phyloP scores from a whole-genome alignment of 2,113 vertebrate genomes.

The Promerops cafer region DNA sequence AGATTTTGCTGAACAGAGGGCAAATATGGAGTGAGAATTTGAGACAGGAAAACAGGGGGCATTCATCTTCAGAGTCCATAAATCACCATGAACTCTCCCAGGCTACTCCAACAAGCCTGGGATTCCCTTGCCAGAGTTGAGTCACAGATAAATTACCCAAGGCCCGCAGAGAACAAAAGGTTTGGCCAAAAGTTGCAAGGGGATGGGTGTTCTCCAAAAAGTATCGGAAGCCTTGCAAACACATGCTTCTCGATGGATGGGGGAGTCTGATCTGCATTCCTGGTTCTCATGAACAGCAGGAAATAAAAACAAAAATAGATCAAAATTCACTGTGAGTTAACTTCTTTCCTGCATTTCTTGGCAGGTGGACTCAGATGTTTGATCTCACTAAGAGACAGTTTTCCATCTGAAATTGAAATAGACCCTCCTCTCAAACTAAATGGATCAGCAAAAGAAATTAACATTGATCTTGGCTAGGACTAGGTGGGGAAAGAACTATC shows the following conservation, averaged over 20 bases:
- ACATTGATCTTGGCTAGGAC: background rate
- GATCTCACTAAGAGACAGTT: background rate
- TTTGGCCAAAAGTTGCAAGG: conserved; percentile 8
- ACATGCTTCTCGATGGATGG: background rate
- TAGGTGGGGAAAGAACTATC: background rate
- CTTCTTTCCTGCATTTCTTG: conserved; percentile 18
- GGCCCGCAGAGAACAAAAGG: conserved; percentile 1
- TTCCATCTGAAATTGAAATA: background rate
- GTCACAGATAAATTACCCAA: conserved; percentile 24
- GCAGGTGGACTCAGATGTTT: conserved; percentile 28
- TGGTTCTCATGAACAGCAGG: conserved; percentile 38
- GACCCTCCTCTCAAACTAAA: background rate
- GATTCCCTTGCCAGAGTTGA: conserved; percentile 46
- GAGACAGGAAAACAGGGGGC: background rate
- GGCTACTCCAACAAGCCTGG: conserved; percentile 6
- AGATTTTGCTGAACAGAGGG: background rate
- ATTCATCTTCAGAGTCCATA: conserved; percentile 2
- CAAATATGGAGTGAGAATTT: background rate
- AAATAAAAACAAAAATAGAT: conserved; percentile 50
- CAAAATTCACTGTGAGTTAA: conserved; percentile 12
- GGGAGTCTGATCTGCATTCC: background rate
- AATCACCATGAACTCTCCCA: conserved; percentile 22
- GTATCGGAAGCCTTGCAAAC: conserved; percentile 2
- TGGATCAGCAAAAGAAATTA: background rate
- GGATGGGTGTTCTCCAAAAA: conserved; percentile 29